Base-by-base conservation (phyloP, 2,888 invertebrate species). In the Andrena fulva region DNA sequence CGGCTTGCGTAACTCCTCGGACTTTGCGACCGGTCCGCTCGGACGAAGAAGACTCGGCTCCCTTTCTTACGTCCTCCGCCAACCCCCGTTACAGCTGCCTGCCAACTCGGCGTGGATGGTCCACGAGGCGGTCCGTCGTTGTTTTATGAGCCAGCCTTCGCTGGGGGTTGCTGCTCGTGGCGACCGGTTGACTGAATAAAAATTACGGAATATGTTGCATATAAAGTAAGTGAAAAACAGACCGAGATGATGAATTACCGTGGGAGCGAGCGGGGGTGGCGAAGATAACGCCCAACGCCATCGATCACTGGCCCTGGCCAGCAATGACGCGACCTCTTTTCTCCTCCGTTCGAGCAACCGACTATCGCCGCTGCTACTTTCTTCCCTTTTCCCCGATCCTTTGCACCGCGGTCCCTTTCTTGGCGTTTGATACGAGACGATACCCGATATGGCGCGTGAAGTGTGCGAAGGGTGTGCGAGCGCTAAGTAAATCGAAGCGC, bases 191-290 rank as follows among this genome's bases (percentile, higher is more conserved):
- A 93, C 92, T 93, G 93, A 92, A 93, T 93, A 93, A 93, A 93
- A 93, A 93, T 94, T 93, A 93, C 91, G 92, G 93, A 93, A 93
- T 93, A 93, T 93, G 93, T 93, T 94, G 93, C 93, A 93, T 94
- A 93, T 93, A 93, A 93, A 94, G 92, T 93, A 93, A 93, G 93
- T 93, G 93, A 93, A 93, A 93, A 94, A 93, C 93, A 94, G 93
- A 92, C 93, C 89, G 91, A 93, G 92, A 94, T 94, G 93, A 94
- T 94, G 93, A 93, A 94, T 94, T 94, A 93, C 93, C 89, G 88
- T 82, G 89, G 87, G 88, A 85, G 85, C 82, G 82, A 85, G 89
- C 88, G 89, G 90, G 91, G 92, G 90, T 90, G 90, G 91, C 91
- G 91, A 77, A 93, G 93, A 93, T 93, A 93, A 93, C 93, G 93